Percentiles rank a stretch among this genome's conserved stretches.
These are phyloP conservation scores for Ernsta delagoae DNA, from an alignment of 2,888 invertebrate species.

Conservation along the genomic window DNA sequence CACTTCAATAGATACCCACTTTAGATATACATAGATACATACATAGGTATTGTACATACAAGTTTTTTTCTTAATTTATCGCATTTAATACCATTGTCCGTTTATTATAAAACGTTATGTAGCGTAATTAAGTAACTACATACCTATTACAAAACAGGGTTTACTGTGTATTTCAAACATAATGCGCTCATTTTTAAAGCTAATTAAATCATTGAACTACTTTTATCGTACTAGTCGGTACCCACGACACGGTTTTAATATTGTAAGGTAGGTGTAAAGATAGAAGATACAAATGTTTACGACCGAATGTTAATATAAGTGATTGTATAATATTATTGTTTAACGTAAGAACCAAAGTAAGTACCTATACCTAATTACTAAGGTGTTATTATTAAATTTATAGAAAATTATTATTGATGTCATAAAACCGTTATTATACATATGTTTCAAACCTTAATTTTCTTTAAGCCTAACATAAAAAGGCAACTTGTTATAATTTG, in stretches of 20 bases:
- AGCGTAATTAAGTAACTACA: not conserved
- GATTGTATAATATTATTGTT: not conserved
- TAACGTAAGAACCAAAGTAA: no score
- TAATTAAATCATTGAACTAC: conserved; percentile 34
- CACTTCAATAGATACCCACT: not conserved
- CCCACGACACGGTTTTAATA: not conserved
- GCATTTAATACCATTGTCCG: not conserved
- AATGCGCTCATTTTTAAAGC: conserved; percentile 21
- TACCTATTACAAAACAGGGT: conserved; percentile 23
- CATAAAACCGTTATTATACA: no score
- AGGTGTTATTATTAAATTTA: no score
- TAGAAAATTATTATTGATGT: no score
- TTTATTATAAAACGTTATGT: no score
- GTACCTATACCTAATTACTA: no score
- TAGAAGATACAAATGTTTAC: not conserved
- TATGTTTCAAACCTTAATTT: no score
- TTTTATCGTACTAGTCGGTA: conserved; percentile 4
- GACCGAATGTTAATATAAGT: not conserved
- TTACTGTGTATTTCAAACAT: conserved; percentile 17
- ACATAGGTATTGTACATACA: not conserved
- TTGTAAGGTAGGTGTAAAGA: no score
- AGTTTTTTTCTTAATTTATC: not conserved
- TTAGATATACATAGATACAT: no score
- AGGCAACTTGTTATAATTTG: no score
- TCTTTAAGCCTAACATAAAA: no score